Percentiles rank a stretch among this genome's conserved stretches.
Evolutionary conservation across 2,113 vertebrate genomes (phyloP).

Genomic region (Alexandromys fortis): DNA sequence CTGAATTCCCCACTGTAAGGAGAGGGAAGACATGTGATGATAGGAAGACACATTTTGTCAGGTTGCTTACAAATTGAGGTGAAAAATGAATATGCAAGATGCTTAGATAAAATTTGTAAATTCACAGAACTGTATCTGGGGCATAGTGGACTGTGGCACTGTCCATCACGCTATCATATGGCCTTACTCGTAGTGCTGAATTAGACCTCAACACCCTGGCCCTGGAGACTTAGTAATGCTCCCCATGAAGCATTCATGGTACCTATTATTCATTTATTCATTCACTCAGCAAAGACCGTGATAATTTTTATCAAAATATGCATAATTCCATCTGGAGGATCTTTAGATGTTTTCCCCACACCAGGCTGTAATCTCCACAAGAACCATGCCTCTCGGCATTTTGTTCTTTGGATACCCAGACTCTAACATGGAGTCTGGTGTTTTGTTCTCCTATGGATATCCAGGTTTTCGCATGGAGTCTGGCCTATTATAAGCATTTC

Average conservation of each 20-base stretch:
- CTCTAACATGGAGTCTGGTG: background rate
- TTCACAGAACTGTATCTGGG: background rate
- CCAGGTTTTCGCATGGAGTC: background rate
- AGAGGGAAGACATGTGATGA: background rate
- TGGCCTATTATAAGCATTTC: background rate
- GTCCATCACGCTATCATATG: fast-evolving
- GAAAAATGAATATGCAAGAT: background rate
- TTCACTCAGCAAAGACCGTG: background rate
- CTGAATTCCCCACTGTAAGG: too few relatives aligned
- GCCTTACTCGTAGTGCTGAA: background rate
- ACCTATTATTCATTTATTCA: background rate
- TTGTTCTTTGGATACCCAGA: background rate
- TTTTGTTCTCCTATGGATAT: background rate
- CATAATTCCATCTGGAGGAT: background rate
- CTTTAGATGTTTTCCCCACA: background rate
- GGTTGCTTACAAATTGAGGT: background rate
- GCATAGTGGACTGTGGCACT: background rate
- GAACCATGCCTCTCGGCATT: background rate
- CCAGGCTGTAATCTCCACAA: background rate
- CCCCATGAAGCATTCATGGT: background rate
- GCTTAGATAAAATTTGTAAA: background rate
- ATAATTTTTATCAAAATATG: background rate
- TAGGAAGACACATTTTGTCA: background rate
- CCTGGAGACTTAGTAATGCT: background rate
- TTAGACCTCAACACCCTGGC: background rate